phyloP scores from a whole-genome alignment of 1,140 invertebrate species.

The Drosophila azteca region DNA sequence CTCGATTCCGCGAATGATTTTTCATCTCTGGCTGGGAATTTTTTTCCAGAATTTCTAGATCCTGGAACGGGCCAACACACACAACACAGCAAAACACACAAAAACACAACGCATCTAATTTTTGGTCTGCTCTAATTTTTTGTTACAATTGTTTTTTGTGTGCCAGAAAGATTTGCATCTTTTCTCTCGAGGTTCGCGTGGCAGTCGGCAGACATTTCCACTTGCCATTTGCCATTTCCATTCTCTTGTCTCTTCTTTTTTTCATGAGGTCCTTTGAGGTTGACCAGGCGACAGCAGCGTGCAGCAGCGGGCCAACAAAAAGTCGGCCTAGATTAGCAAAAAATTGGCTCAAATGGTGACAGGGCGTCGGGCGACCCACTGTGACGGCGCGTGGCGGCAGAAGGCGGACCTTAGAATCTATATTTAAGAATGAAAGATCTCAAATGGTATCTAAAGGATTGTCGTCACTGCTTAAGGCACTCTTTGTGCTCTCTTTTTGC shows the following conservation, averaged over 20 bases:
- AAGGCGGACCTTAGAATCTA: constrained; percentile 8
- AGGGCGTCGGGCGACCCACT: constrained; percentile 6
- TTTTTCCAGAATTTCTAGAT: constrained; percentile 40
- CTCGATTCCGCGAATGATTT: constrained; percentile 49
- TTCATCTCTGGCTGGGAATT: constrained; percentile 19
- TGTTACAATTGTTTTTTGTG: constrained; percentile 63
- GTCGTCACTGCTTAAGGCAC: constrained; percentile 6
- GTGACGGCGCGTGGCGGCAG: constrained; percentile 28
- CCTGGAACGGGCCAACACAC: constrained; percentile 13
- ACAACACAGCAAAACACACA: constrained; percentile 1
- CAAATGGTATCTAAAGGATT: background rate
- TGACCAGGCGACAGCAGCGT: constrained; percentile 28
- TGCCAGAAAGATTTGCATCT: constrained; percentile 35
- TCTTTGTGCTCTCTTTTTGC: background rate
- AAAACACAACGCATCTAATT: constrained; percentile 7
- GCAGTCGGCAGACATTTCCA: background rate
- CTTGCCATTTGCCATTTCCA: background rate
- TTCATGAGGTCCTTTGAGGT: constrained; percentile 31
- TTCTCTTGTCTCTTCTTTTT: constrained; percentile 1
- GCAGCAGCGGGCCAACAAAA: constrained; percentile 23
- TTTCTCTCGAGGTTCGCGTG: constrained; percentile 26
- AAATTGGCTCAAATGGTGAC: constrained; percentile 44
- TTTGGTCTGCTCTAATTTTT: constrained; percentile 56
- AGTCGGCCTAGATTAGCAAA: constrained; percentile 52
- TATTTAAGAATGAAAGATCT: constrained; percentile 9